Conservation (phyloP, 2,888 invertebrate species). For the Euzophera pinguis region DNA sequence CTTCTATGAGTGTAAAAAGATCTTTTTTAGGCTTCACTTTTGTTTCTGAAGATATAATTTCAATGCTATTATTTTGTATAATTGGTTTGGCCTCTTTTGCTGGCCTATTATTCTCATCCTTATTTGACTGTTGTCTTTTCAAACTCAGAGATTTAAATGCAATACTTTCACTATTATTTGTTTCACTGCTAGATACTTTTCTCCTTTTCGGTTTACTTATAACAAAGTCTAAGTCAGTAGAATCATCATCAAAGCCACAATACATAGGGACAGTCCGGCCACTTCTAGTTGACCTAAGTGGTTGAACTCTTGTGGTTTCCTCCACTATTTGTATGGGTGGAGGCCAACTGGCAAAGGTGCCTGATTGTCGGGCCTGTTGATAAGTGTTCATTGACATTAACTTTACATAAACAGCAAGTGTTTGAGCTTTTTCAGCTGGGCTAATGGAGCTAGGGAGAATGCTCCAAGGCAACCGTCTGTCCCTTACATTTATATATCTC, state of each 20-base stretch:
- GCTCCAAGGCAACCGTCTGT: constrained; percentile 72
- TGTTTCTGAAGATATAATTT: constrained; percentile 25
- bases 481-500: constrained; percentile 58
- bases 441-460: constrained; percentile 53
- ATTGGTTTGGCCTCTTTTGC: constrained; percentile 50
- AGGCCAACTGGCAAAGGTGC: constrained; percentile 61
- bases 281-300: constrained; percentile 63
- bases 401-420: constrained; percentile 65
- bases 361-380: constrained; percentile 57
- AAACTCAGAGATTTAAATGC: constrained; percentile 58
- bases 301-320: constrained; percentile 56
- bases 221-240: constrained; percentile 63
- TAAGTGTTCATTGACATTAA: constrained; percentile 67
- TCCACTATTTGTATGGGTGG: constrained; percentile 67
- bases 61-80: constrained; percentile 30
- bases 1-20: constrained; percentile 46
- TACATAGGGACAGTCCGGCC: constrained; percentile 66
- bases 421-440: constrained; percentile 61
- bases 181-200: constrained; percentile 56
- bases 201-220: constrained; percentile 62
- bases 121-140: constrained; percentile 60
- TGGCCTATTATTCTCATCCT: constrained; percentile 55
- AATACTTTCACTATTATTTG: constrained; percentile 40
- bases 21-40: constrained; percentile 41
- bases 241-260: constrained; percentile 68